These are phyloP conservation scores for Cyphomyrus discorhynchus DNA, from an alignment of 2,113 vertebrate genomes.

Conservation along the genomic window DNA sequence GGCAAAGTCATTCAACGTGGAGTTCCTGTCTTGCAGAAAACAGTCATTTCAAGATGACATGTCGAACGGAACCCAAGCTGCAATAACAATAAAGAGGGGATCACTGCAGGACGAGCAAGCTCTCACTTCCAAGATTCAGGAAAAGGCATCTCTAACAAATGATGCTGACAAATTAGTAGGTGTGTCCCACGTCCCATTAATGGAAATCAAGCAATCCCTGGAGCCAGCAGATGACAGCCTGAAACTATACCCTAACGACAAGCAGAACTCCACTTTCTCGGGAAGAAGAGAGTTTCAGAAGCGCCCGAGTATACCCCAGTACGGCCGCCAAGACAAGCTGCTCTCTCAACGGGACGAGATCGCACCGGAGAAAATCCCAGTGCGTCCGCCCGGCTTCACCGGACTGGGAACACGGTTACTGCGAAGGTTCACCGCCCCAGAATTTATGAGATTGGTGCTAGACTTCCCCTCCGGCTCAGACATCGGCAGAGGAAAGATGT, in stretches of 20 bases:
- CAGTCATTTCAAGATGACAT: conserved; percentile 66
- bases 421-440: conserved; percentile 65
- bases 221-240: conserved; percentile 34
- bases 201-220: conserved; percentile 32
- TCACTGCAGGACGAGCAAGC: conserved; percentile 64
- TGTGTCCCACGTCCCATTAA: conserved; percentile 39
- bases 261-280: conserved; percentile 25
- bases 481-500: conserved; percentile 50
- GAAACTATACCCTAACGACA: conserved; percentile 32
- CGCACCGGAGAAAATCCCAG: conserved; percentile 44
- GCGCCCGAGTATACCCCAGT: conserved; percentile 41
- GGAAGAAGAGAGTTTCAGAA: conserved; percentile 47
- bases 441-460: conserved; percentile 62
- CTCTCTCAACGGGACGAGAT: conserved; percentile 49
- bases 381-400: conserved; percentile 38
- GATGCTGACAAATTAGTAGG: conserved; percentile 40
- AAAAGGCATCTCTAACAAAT: conserved; percentile 38
- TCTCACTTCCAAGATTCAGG: conserved; percentile 53
- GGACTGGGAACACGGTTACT: conserved; percentile 59
- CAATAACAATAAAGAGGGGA: conserved; percentile 61
- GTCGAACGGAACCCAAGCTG: conserved; percentile 47
- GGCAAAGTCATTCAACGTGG: conserved; percentile 59
- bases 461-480: conserved; percentile 51
- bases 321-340: conserved; percentile 44
- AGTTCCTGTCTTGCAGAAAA: conserved; percentile 54